Evolutionary conservation across 2,888 invertebrate genomes (phyloP), one percentile per base, ranked within the genome.

Genomic region (Sphaerophoria rueppellii): DNA sequence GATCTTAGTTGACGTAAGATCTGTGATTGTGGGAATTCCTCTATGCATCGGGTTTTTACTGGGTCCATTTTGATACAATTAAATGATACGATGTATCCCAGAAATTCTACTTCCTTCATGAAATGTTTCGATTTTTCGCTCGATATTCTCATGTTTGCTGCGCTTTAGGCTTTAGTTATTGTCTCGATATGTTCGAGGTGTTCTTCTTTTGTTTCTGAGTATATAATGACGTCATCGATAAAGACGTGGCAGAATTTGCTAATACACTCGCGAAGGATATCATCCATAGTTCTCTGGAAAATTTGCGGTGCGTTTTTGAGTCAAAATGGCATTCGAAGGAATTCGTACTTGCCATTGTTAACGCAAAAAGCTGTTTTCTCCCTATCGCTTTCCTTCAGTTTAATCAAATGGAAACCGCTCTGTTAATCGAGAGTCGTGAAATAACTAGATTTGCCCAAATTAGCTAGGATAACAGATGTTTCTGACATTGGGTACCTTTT

Each of bases 261-360:
- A 11, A 63, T 63, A 4, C 63, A 14, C 12, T 55, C 14, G 40
- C 63, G 6, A 12, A 32, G 72, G 0, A 60, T 48, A 52, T 63
- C 46, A 14, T 63, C 63, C 40, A 72, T 40, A 40, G 63, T n/a
- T 11, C 54, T 37, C 32, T 63, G 63, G 12, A 72, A 72, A 60
- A 72, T 60, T 11, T 32, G 12, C 7, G 60, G 60, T 12, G 60
- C 60, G 14, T 72, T 72, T 60, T 72, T 60, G 11, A 72, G 50
- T 14, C 60, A 37, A 34, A 72, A 58, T 14, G 73, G 73, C 43
- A 71, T 55, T 37, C 58, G 34, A 24, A 55, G 32, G 40, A 71
- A 71, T 40, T 71, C 58, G 58, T 71, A 58, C 16, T 71, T 71
- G 0, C 63, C 55, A 65, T 74, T 65, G 61, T 63, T 63, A n/a